These are phyloP conservation scores for Anoplophora glabripennis DNA, from an alignment of 1,140 invertebrate genomes.

Conservation along the genomic window DNA sequence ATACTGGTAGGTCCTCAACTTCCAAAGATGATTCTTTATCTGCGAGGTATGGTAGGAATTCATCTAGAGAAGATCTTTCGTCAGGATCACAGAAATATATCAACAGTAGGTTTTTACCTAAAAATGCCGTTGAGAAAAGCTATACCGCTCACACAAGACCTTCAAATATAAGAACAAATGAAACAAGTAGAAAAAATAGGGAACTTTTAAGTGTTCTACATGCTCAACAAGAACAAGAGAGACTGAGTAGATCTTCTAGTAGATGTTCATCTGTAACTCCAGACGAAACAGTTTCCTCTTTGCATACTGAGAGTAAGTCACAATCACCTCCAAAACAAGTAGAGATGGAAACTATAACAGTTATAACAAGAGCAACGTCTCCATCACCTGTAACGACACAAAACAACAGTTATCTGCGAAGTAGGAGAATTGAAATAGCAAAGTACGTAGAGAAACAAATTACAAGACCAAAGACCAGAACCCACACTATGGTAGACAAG, in stretches of 20 bases:
- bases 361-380: constrained; percentile 72
- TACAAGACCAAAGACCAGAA: constrained; percentile 53
- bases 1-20: constrained; percentile 19
- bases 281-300: constrained; percentile 27
- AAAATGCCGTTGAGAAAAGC: constrained; percentile 47
- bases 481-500: constrained; percentile 54
- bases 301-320: neutral
- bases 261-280: constrained; percentile 37
- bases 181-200: constrained; percentile 44
- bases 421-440: constrained; percentile 65
- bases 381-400: constrained; percentile 68
- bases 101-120: constrained; percentile 46
- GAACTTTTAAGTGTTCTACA: constrained; percentile 42
- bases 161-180: constrained; percentile 36
- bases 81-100: constrained; percentile 45
- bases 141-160: constrained; percentile 43
- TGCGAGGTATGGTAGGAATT: constrained; percentile 29
- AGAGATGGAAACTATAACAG: constrained; percentile 56
- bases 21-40: constrained; percentile 24
- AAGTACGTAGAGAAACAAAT: constrained; percentile 68
- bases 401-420: constrained; percentile 54
- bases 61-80: constrained; percentile 39
- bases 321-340: constrained; percentile 28
- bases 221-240: constrained; percentile 38
- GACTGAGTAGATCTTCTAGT: constrained; percentile 33